Conservation (phyloP, 1,140 invertebrate genomes). For the Drosophila dunni region DNA sequence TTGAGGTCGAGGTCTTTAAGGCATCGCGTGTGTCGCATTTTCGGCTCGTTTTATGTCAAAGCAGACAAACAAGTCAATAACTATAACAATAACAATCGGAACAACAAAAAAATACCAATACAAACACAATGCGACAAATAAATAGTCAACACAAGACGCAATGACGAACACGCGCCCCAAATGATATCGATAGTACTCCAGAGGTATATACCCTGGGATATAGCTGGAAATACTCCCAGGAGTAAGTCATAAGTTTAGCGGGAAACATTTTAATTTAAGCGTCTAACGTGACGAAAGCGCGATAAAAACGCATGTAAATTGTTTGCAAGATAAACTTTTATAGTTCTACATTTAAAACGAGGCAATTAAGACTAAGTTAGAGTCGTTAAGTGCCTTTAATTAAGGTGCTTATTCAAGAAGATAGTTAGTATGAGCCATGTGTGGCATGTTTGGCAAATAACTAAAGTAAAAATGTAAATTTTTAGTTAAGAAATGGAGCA, state of each 20-base stretch:
- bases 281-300: conserved; percentile 8
- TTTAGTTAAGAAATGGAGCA: too few relatives aligned
- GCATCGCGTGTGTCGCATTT: conserved; percentile 21
- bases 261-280: background rate
- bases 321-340: background rate
- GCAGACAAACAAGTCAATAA: conserved; percentile 55
- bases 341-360: background rate
- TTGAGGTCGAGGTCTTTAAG: conserved; percentile 23
- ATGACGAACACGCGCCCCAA: conserved; percentile 77
- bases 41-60: conserved; percentile 50
- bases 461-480: too few relatives aligned
- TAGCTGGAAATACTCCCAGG: background rate
- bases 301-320: conserved; percentile 27
- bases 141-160: conserved; percentile 64
- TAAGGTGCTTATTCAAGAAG: background rate
- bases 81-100: conserved; percentile 44
- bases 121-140: conserved; percentile 54
- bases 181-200: conserved; percentile 11
- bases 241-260: background rate
- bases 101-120: conserved; percentile 39
- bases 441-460: too few relatives aligned
- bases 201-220: background rate
- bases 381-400: background rate
- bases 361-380: background rate
- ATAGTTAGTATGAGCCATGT: background rate